Base-by-base conservation (phyloP, 2,797 vertebrate species). In the Champsocephalus gunnari region DNA sequence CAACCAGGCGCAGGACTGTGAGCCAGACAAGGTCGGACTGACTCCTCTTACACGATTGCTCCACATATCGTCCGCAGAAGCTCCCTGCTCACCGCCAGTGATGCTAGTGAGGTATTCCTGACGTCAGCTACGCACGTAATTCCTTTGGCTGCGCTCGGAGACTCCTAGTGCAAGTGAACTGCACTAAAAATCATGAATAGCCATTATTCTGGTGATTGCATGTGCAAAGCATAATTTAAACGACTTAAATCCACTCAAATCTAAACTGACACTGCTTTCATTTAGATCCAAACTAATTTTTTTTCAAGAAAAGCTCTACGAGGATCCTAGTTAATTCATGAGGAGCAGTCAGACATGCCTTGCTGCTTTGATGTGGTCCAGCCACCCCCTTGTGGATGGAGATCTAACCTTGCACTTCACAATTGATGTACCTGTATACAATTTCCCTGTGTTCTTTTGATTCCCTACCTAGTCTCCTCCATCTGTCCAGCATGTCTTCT, bases 11-110 rank as follows among this genome's bases (percentile, higher is more conserved):
- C 83, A 56, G 74, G 86, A 78, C 80, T 54, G 87, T 59, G 88
- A 85, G 89, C 83, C 88, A 84, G 85, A 91, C 86, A 84, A 83
- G 89, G 91, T 90, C 90, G 90, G 91, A 92, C 90, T 88, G 88
- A 89, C 77, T 79, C 80, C 81, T 71, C 80, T 70, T 80, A 78
- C 77, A 69, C 82, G 79, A 58, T 75, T 73, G 69, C 89, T 87
- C 75, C 82, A 78, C 79, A 74, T 78, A 83, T 84, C 86, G 75
- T 88, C 75, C 34, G 68, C 76, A 50, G 74, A 78, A 76, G 85
- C 85, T 90, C 83, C 88, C 83, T 85, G 76, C 81, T 79, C 87
- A 76, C 81, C 57, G 43, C 64, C 68, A 82, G 75, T 76, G 80
- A 80, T n/a, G 54, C 71, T 78, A 57, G 73, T 87, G 89, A 89